Evolutionary conservation across 2,888 invertebrate species (phyloP).

Genomic region (Poecilus cupreus): DNA sequence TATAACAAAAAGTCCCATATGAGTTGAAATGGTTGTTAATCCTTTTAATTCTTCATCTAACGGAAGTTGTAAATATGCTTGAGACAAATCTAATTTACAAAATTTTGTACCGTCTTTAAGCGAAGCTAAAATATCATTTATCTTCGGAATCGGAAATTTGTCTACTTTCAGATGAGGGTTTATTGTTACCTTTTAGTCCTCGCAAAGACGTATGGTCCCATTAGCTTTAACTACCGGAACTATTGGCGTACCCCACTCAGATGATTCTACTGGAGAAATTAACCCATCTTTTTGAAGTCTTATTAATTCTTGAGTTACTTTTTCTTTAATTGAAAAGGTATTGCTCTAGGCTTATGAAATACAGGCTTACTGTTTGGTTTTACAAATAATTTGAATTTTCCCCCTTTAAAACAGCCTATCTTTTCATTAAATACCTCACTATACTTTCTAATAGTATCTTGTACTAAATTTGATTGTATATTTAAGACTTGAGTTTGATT

Average conservation of each 20-base stretch:
- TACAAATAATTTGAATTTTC: too few species aligned
- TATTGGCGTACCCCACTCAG: constrained; percentile 48
- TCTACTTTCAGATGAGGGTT: constrained; percentile 58
- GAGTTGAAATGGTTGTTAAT: too few species aligned
- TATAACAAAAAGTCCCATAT: too few species aligned
- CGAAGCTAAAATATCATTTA: constrained; percentile 62
- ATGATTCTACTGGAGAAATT: neutral
- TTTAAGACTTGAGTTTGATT: too few species aligned
- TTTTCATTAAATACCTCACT: too few species aligned
- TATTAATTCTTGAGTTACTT: neutral
- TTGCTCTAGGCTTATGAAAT: neutral
- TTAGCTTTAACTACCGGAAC: constrained; percentile 50
- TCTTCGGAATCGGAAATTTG: constrained; percentile 66
- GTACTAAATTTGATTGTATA: too few species aligned
- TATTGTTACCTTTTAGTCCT: constrained; percentile 42
- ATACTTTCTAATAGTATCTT: too few species aligned
- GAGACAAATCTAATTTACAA: constrained; percentile 61
- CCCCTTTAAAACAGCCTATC: too few species aligned
- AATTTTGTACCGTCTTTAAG: constrained; percentile 62
- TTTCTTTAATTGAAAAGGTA: neutral
- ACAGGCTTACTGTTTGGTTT: too few species aligned
- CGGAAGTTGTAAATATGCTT: constrained; percentile 62
- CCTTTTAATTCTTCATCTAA: too few species aligned
- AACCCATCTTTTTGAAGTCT: neutral
- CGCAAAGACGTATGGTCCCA: constrained; percentile 52